Base-by-base conservation (phyloP, 2,888 invertebrate species). In the Pterostichus niger region DNA sequence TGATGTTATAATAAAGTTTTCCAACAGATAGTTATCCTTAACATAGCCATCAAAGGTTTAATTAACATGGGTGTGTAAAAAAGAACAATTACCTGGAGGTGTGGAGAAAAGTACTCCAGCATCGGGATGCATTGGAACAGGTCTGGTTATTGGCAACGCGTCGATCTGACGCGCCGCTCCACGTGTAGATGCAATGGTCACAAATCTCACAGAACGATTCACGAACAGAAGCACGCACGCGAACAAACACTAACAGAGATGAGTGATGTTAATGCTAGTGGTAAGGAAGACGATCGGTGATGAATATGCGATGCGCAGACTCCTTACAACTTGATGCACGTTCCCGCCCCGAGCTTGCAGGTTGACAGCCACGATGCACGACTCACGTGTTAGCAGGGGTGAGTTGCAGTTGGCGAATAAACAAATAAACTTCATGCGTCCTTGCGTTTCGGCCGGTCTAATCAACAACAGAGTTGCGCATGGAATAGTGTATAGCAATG, bases 101-200 rank as follows among this genome's bases (percentile, higher is more conserved):
- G 87, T 86, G 73, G 89, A 87, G 85, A 88, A 90, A 80, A 90
- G 86, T 89, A 90, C 89, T 89, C 90, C 90, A 86, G 89, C 89
- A 84, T 90, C 90, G 73, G 88, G 86, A 86, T 90, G 90, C 88
- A 90, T 89, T 71, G 87, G 82, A 86, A 86, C 84, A 86, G 85
- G 85, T 86, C 85, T 78, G 85, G 86, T 82, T 82, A 84, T 78
- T 80, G 84, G 79, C 75, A 85, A 86, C 86, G 87, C 86, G 86
- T 84, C 85, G 85, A 56, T 54, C 44, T 85, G 86, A 83, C 85
- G 84, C 84, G 85, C 80, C 40, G 85, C 80, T 85, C 85, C 85
- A 83, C 88, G 87, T 82, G 88, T 85, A 84, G 88, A 87, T 83
- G 88, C 88, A 88, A 88, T 88, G 86, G 85, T 89, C 86, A 86